These are phyloP conservation scores for Pelagia noctiluca DNA, from an alignment of 30 jellyfish, hydroid and myxozoan genomes.

Conservation along the genomic window DNA sequence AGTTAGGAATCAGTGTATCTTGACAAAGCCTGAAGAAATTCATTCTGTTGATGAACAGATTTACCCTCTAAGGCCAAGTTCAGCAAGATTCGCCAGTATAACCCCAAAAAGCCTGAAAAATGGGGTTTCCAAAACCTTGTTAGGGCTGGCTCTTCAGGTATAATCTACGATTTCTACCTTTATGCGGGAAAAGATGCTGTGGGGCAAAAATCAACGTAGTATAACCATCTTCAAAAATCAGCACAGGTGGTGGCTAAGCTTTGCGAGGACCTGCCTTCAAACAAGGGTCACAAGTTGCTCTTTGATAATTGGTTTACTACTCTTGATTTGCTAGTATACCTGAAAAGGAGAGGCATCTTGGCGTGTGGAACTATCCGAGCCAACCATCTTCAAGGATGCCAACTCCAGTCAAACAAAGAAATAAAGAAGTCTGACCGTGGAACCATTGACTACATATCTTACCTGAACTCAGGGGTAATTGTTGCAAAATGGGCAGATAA, in stretches of 20 bases:
- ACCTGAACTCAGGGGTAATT: conserved; percentile 72
- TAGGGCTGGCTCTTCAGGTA: conserved; percentile 77
- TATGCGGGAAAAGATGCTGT: conserved; percentile 67
- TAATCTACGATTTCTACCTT: conserved; percentile 76
- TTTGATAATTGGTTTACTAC: conserved; percentile 86
- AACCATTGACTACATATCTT: conserved; percentile 55
- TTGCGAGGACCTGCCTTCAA: conserved; percentile 67
- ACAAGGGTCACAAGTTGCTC: conserved; percentile 45
- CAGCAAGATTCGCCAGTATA: conserved; percentile 73
- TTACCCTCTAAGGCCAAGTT: conserved; percentile 68
- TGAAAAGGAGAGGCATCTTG: conserved; percentile 62
- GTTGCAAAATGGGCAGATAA: conserved; percentile 80
- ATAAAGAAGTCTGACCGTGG: conserved; percentile 62
- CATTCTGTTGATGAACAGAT: conserved; percentile 82
- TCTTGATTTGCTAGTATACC: conserved; percentile 51
- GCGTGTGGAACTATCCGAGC: conserved; percentile 81
- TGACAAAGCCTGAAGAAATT: conserved; percentile 67
- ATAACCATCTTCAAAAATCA: conserved; percentile 60
- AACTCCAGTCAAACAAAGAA: conserved; percentile 65
- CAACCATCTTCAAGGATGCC: conserved; percentile 75
- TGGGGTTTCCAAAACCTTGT: conserved; percentile 84
- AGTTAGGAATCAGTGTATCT: conserved; percentile 33
- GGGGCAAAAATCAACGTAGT: conserved; percentile 33
- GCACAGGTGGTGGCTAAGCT: conserved; percentile 79
- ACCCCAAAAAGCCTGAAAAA: conserved; percentile 76